Percentiles rank a stretch among this genome's conserved stretches.
phyloP scores from a whole-genome alignment of 2,888 invertebrate genomes.

The Trissoscelio sp. region DNA sequence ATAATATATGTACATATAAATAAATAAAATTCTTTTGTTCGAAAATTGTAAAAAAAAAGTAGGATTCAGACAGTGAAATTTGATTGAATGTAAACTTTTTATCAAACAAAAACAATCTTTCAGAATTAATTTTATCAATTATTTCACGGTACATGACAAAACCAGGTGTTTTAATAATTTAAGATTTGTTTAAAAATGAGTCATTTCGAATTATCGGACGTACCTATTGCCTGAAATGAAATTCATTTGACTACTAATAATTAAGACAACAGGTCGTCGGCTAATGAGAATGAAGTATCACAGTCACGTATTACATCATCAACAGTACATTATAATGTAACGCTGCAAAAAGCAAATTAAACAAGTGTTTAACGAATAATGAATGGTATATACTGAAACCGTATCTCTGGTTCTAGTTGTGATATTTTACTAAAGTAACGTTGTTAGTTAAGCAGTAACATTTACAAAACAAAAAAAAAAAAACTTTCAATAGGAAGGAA shows the following conservation, averaged over 20 bases:
- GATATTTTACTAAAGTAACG: constrained; percentile 81
- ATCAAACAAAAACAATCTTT: too few species aligned
- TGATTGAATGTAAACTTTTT: too few species aligned
- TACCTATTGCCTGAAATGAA: constrained; percentile 35
- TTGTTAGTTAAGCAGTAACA: constrained; percentile 74
- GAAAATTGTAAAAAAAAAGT: too few species aligned
- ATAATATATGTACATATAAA: neutral
- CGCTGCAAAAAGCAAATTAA: constrained; percentile 67
- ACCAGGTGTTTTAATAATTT: constrained; percentile 52
- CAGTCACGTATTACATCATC: constrained; percentile 70
- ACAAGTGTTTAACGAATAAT: constrained; percentile 66
- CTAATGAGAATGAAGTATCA: constrained; percentile 62
- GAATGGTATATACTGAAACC: constrained; percentile 76
- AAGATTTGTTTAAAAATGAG: constrained; percentile 22
- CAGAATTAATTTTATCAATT: too few species aligned
- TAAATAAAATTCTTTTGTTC: neutral
- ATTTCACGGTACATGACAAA: constrained; percentile 47
- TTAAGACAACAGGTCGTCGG: constrained; percentile 49
- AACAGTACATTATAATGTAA: constrained; percentile 69
- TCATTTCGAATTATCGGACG: constrained; percentile 50
- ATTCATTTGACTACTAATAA: neutral
- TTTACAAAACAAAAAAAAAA: too few species aligned
- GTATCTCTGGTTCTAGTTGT: constrained; percentile 82
- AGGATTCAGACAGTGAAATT: too few species aligned
- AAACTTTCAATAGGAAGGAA: constrained; percentile 68